These are phyloP conservation scores for Dryadula phaetusa DNA, from an alignment of 2,888 invertebrate genomes.

Conservation along the genomic window DNA sequence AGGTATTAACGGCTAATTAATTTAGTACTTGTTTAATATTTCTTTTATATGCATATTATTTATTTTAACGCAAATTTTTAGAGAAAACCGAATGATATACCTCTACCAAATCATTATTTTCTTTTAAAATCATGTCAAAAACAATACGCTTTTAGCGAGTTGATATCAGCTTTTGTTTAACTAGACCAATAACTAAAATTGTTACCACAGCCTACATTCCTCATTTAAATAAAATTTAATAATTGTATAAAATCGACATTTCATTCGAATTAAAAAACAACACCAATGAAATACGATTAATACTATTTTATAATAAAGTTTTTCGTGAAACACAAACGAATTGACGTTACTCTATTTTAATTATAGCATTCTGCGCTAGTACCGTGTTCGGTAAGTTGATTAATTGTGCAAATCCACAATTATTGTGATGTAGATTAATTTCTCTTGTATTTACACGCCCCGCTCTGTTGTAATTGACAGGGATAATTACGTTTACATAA, in stretches of 20 bases:
- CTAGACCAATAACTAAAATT: no score
- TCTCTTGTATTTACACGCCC: conserved; percentile 16
- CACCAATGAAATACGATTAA: not conserved
- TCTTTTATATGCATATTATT: no score
- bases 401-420: conserved; percentile 24
- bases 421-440: conserved; percentile 22
- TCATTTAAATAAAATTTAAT: no score
- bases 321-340: not conserved
- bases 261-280: not conserved
- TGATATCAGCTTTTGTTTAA: no score
- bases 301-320: not conserved
- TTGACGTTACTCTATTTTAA: conserved; percentile 1
- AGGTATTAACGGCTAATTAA: no score
- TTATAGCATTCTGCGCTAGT: conserved; percentile 1
- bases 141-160: not conserved
- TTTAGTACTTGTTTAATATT: no score
- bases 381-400: conserved; percentile 17
- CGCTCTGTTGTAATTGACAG: conserved; percentile 33
- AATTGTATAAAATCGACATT: not conserved
- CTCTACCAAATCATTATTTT: no score
- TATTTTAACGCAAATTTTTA: no score
- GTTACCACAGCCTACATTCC: no score
- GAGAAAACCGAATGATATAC: no score
- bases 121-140: no score
- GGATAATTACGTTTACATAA: conserved; percentile 28